Evolutionary conservation across 2,888 invertebrate genomes (phyloP), one percentile per base, ranked within the genome.

Genomic region (Andrena chrysosceles): DNA sequence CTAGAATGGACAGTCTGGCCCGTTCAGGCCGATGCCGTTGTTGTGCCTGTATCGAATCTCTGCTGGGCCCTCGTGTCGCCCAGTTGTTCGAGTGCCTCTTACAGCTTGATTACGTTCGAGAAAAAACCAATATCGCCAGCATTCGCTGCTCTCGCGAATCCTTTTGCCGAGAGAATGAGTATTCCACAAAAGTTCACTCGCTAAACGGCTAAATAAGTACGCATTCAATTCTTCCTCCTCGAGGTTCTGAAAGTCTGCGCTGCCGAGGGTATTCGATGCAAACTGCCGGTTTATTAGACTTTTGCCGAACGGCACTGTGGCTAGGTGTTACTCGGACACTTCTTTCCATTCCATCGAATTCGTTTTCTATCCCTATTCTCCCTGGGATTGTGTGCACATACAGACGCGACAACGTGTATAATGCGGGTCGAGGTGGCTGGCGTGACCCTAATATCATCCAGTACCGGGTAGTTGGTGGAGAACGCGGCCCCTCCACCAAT

Each of bases 341-440:
- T 73, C 26, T 69, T 42, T 70, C 26, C 42, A 26, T 49, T 54
- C 54, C 64, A 33, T 52, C 60, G 60, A 13, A 68, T 64, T 56
- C 69, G 66, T 59, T 69, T 64, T 20, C 31, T 31, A 54, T 49
- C 64, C 83, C 79, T 76, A 70, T 85, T 77, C 71, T 75, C 73
- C 62, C 56, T 77, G 72, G 80, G 83, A 90, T 91, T 89, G 89
- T 90, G 42, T 5, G 16, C 13, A 13, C 16, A 4, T 16, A 42
- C 42, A 42, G 16, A 87, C 80, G 79, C 77, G 85, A 88, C 86
- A 84, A 87, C 85, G 85, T 90, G 87, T 87, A 90, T 87, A 89
- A 91, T 87, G 85, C 85, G 73, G 83, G 84, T 81, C 76, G 83
- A 59, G 59, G 60, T 63, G 70, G 56, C 56, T 63, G 52, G 48